A percentile compares a stretch with the other conserved stretches of the same genome.
Evolutionary conservation across 2,113 vertebrate genomes (phyloP).

Genomic region (Trogon surrucura): DNA sequence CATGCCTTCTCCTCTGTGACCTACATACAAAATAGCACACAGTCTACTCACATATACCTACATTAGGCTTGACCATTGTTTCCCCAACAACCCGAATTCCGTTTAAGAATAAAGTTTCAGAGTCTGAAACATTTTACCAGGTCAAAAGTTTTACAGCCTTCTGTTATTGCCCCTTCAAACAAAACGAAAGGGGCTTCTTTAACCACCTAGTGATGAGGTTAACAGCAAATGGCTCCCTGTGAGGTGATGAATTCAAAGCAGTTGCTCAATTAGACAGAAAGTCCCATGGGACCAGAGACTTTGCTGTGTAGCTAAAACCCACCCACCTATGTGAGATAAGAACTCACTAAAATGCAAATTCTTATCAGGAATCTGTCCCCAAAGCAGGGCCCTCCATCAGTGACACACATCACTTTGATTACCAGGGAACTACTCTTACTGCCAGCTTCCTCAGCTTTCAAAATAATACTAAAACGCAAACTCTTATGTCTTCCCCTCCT

Average conservation of each 20-base stretch:
- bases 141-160: conserved; percentile 4
- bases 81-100: not conserved
- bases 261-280: conserved; percentile 21
- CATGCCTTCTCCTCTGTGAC: not conserved
- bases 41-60: not conserved
- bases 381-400: not conserved
- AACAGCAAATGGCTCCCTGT: not conserved
- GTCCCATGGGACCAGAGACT: not conserved
- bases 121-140: not conserved
- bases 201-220: not conserved
- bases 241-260: conserved; percentile 34
- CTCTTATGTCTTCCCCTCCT: not conserved
- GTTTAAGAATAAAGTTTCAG: not conserved
- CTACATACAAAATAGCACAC: not conserved
- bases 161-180: not conserved
- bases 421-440: not conserved
- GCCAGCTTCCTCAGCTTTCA: not conserved
- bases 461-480: not conserved
- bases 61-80: not conserved
- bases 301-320: not conserved
- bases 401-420: not conserved
- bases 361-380: conserved; percentile 23
- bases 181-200: not conserved
- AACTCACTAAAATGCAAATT: conserved; percentile 13
- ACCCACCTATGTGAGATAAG: conserved; percentile 20